phyloP scores from a whole-genome alignment of 2,888 invertebrate genomes.

The Harpalus rubripes region DNA sequence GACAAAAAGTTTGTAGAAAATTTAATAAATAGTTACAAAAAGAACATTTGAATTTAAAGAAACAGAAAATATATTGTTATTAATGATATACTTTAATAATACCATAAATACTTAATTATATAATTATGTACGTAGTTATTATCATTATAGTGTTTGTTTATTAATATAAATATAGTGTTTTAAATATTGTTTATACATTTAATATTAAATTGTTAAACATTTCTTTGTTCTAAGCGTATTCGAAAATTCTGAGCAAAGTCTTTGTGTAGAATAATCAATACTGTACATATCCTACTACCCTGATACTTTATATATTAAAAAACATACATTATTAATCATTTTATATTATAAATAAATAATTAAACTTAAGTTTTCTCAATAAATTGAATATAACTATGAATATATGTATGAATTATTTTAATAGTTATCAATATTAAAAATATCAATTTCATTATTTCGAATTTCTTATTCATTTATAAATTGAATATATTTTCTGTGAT shows the following conservation, averaged over 20 bases:
- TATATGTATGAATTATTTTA: not conserved
- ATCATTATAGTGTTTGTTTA: not conserved
- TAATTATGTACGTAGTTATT: not conserved
- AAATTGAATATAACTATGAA: not conserved
- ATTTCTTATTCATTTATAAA: not conserved
- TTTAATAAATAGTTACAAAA: no score
- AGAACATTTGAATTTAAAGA: no score
- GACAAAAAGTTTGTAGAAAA: no score
- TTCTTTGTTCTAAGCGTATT: not conserved
- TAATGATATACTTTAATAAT: no score
- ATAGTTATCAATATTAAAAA: not conserved
- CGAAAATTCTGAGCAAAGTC: not conserved
- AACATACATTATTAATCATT: slow-evolving; percentile 10
- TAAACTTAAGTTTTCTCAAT: not conserved
- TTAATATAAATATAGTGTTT: not conserved
- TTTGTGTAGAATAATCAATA: not conserved
- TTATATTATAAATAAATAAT: slow-evolving; percentile 1
- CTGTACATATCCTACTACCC: not conserved
- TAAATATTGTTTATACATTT: not conserved
- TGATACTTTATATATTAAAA: slow-evolving; percentile 19
- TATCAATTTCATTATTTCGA: not conserved
- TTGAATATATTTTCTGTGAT: not conserved
- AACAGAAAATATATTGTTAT: no score
- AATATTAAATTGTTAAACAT: not conserved
- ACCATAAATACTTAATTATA: not conserved